Evolutionary conservation across 2,797 vertebrate genomes (phyloP), one percentile per base, ranked within the genome.

Genomic region (Staurois parvus): DNA sequence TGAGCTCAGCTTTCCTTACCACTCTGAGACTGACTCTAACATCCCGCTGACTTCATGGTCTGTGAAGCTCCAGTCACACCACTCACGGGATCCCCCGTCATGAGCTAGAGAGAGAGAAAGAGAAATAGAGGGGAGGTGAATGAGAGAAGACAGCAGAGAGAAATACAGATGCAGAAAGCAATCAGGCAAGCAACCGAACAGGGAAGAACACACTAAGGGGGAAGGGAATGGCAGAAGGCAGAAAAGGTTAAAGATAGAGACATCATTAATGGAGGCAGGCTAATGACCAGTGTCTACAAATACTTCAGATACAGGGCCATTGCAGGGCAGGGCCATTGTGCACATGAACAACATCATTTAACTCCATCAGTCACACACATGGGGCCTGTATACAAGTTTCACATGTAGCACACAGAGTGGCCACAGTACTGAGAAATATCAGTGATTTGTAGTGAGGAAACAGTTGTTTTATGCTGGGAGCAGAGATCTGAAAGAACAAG

Each of bases 1-100:
- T 92, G 70, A 91, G 91, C 90, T 90, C 91, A 92, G 92, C 93
- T 93, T 91, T 89, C 90, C 89, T 93, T 93, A 93, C 93, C 93
- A 91, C 91, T 90, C 85, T 90, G 92, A 92, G 90, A 90, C 91
- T 90, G 92, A 85, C 86, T 81, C n/a, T 89, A 81, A 85, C 84
- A 89, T 89, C 88, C 86, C 67, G 84, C 75, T 84, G 76, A 88
- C 88, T 28, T 2, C 52, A 66, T 87, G 68, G 56, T 69, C 77
- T 93, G 93, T 91, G 93, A 93, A 81, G 95, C 94, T 94, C 34
- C 59, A 86, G 83, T 89, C 75, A 87, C 80, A 79, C 74, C 78
- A 87, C 75, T 72, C 40, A 45, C 56, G 32, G 85, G 89, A 83
- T 90, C 86, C 86, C 69, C 79, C 70, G 85, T 85, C 85, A 89